Percentiles rank a stretch among this genome's conserved stretches.
These are phyloP conservation scores for Portunus trituberculatus DNA, from an alignment of 1,140 invertebrate species.

Conservation along the genomic window DNA sequence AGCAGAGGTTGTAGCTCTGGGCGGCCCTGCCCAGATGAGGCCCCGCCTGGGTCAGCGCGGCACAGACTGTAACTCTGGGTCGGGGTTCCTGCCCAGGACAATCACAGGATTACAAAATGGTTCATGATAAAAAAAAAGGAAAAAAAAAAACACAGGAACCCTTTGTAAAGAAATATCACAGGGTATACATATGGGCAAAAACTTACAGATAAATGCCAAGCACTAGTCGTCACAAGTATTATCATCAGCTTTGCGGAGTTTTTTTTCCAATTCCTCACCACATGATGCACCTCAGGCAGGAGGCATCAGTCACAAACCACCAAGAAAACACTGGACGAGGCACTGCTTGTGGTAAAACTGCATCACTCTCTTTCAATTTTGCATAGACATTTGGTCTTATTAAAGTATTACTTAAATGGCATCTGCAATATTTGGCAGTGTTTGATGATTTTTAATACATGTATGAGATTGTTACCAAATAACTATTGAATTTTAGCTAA, in stretches of 20 bases:
- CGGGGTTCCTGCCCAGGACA: slow-evolving; percentile 74
- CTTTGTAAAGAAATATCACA: slow-evolving; percentile 76
- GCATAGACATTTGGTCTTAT: slow-evolving; percentile 67
- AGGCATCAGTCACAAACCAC: slow-evolving; percentile 66
- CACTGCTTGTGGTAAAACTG: slow-evolving; percentile 74
- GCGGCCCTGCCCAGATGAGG: slow-evolving; percentile 13
- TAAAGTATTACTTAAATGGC: slow-evolving; percentile 54
- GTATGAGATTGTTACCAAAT: slow-evolving; percentile 55
- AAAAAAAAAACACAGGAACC: slow-evolving; percentile 73
- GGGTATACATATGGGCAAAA: slow-evolving; percentile 74
- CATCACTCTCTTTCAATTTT: slow-evolving; percentile 66
- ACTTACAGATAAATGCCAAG: slow-evolving; percentile 75
- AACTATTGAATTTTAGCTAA: slow-evolving; percentile 39
- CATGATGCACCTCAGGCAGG: slow-evolving; percentile 55
- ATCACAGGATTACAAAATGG: slow-evolving; percentile 76
- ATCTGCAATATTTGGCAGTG: slow-evolving; percentile 68
- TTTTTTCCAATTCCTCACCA: slow-evolving; percentile 51
- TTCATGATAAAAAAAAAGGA: slow-evolving; percentile 64
- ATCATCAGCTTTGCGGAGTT: slow-evolving; percentile 36
- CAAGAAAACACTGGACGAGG: slow-evolving; percentile 67
- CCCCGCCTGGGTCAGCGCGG: slow-evolving; percentile 60
- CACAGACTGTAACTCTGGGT: slow-evolving; percentile 68
- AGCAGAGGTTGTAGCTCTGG: slow-evolving; percentile 69
- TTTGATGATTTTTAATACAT: slow-evolving; percentile 59
- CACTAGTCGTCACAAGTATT: slow-evolving; percentile 66